phyloP scores from a whole-genome alignment of 2,797 vertebrate genomes.

The Neosilurus mollespiculum region DNA sequence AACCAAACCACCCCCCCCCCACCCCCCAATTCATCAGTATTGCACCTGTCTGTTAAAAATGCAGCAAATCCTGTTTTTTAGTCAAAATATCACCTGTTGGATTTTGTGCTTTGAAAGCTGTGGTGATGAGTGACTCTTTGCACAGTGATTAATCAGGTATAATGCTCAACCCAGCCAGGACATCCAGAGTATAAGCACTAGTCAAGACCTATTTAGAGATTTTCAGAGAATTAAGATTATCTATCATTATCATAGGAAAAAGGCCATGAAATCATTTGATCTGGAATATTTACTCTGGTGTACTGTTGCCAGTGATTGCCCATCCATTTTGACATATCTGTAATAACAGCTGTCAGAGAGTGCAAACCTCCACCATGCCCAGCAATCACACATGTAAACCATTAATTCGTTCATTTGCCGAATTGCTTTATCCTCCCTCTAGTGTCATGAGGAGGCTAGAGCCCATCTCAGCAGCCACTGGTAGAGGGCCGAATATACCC shows the following conservation, averaged over 20 bases:
- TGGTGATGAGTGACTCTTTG: neutral
- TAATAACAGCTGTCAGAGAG: neutral
- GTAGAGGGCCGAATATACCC: too few relatives aligned
- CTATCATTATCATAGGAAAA: neutral
- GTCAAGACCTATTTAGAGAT: neutral
- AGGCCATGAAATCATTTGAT: neutral
- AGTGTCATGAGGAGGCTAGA: too few relatives aligned
- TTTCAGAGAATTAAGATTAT: neutral
- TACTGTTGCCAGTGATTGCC: neutral
- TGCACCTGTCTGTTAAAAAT: neutral
- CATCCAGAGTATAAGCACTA: neutral
- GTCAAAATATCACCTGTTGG: neutral
- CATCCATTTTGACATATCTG: neutral
- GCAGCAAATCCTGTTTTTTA: neutral
- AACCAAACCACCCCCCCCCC: too few relatives aligned
- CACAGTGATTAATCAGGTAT: neutral
- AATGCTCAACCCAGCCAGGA: neutral
- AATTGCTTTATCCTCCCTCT: too few relatives aligned
- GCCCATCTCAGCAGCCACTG: too few relatives aligned
- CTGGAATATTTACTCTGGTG: neutral
- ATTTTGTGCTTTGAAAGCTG: neutral
- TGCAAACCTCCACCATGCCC: too few relatives aligned
- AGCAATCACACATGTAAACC: too few relatives aligned
- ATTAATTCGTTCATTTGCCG: too few relatives aligned
- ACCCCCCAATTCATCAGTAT: too few relatives aligned